phyloP scores from a whole-genome alignment of 2,797 vertebrate species.

The Lutra lutra region DNA sequence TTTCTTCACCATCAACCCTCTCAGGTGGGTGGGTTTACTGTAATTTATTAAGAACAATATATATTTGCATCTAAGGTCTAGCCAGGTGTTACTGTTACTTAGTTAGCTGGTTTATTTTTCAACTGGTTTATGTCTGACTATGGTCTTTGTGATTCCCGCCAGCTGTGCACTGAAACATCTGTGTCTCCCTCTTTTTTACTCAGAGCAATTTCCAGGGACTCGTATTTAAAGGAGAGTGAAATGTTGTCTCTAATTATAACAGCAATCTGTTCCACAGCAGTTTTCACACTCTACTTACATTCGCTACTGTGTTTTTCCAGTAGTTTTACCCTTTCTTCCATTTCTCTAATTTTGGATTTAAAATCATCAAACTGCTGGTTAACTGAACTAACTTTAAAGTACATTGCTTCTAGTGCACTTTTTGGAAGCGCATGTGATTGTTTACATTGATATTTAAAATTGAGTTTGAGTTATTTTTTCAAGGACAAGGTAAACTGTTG shows the following conservation, averaged over 20 bases:
- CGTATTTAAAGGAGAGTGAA: conserved; percentile 69
- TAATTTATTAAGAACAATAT: background rate
- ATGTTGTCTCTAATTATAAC: conserved; percentile 65
- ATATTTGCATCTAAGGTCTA: conserved; percentile 12
- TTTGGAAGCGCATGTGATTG: background rate
- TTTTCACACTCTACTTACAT: conserved; percentile 60
- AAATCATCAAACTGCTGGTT: conserved; percentile 47
- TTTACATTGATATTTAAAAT: background rate
- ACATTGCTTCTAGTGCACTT: conserved; percentile 9
- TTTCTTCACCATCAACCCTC: background rate
- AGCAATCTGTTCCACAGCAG: conserved; percentile 49
- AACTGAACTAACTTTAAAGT: conserved; percentile 47
- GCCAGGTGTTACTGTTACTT: conserved; percentile 28
- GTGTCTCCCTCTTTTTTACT: conserved; percentile 5
- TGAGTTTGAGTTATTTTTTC: background rate
- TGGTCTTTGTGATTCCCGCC: background rate
- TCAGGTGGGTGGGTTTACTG: background rate
- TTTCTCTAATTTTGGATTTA: conserved; percentile 65
- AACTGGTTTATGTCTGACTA: background rate
- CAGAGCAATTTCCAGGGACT: conserved; percentile 43
- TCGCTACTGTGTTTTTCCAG: conserved; percentile 49
- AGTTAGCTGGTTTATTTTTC: conserved; percentile 30
- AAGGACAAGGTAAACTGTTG: background rate
- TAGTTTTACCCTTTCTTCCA: conserved; percentile 62
- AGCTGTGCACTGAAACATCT: conserved; percentile 23